Conservation (phyloP, 2,888 invertebrate species). For the Heteropelma amictum region DNA sequence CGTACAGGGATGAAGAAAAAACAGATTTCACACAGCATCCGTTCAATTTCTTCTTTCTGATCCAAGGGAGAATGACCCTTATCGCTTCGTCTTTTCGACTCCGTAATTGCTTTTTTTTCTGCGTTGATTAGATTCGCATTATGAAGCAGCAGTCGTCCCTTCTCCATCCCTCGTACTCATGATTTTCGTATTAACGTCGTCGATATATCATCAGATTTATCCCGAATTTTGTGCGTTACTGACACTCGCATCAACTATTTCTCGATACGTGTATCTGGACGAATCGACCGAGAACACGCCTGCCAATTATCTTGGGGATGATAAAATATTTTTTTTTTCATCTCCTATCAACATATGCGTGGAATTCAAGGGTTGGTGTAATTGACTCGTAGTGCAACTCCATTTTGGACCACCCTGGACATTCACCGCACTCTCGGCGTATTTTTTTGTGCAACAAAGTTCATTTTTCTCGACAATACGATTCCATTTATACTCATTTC, state of each 20-base stretch:
- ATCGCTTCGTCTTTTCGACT: constrained; percentile 32
- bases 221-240: neutral
- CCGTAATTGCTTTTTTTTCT: constrained; percentile 56
- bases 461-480: too few species aligned
- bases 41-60: neutral
- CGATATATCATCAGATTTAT: constrained; percentile 53
- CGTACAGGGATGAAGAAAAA: constrained; percentile 1
- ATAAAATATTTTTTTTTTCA: constrained; percentile 25
- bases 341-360: constrained; percentile 24
- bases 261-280: neutral
- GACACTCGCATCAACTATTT: constrained; percentile 37
- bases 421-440: too few species aligned
- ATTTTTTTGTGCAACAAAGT: too few species aligned
- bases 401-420: too few species aligned
- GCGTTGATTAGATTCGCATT: constrained; percentile 51
- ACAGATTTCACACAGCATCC: neutral
- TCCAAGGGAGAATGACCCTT: constrained; percentile 35
- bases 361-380: neutral
- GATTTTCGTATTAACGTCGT: constrained; percentile 56
- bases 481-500: too few species aligned
- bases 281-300: neutral
- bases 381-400: neutral
- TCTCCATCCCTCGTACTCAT: constrained; percentile 34
- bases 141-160: constrained; percentile 38
- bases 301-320: constrained; percentile 24